phyloP scores from a whole-genome alignment of 2,113 vertebrate species.

The Choloepus hoffmanni region DNA sequence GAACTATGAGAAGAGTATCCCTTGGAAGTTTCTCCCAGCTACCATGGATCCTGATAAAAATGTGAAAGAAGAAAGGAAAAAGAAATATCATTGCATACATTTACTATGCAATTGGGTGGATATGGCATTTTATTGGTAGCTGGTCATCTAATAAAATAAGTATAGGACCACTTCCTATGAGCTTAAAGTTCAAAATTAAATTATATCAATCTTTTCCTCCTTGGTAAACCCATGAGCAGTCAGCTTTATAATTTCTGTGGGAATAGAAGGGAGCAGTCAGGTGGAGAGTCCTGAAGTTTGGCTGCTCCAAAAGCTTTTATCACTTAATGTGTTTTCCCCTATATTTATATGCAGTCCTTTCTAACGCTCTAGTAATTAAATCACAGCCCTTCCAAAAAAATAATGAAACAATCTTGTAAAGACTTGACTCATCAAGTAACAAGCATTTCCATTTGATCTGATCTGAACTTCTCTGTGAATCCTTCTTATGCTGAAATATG shows the following conservation, averaged over 20 bases:
- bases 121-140: neutral
- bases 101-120: neutral
- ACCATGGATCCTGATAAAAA: neutral
- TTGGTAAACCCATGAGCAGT: neutral
- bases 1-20: neutral
- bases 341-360: neutral
- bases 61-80: neutral
- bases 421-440: neutral
- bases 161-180: neutral
- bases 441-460: neutral
- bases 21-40: neutral
- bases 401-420: neutral
- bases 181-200: conserved; percentile 47
- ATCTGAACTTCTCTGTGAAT: neutral
- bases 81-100: neutral
- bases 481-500: neutral
- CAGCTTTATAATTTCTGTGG: neutral
- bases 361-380: neutral
- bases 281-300: neutral
- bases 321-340: neutral
- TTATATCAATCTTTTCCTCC: neutral
- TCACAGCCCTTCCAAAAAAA: conserved; percentile 6
- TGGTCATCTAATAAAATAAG: conserved; percentile 17
- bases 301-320: neutral
- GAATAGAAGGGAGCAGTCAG: neutral